A percentile compares a stretch with the other conserved stretches of the same genome.
phyloP scores from a whole-genome alignment of 92 coral and sea anemone genomes.

The Porites rus region DNA sequence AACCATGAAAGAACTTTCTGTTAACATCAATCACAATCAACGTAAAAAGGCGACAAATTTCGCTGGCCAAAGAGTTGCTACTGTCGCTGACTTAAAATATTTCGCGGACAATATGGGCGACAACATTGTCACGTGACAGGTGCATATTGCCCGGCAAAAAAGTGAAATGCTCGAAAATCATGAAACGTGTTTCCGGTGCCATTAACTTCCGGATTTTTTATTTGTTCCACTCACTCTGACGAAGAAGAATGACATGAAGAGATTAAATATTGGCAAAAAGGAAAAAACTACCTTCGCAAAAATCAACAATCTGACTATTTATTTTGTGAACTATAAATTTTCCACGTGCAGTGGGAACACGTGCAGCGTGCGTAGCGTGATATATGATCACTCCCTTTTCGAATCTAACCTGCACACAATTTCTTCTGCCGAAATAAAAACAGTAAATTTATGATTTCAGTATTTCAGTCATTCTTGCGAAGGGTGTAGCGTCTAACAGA shows the following conservation, averaged over 20 bases:
- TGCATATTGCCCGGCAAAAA: slow-evolving; percentile 82
- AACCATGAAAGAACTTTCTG: slow-evolving; percentile 61
- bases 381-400: too few relatives aligned
- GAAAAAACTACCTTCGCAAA: neutral
- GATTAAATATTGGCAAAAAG: neutral
- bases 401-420: too few relatives aligned
- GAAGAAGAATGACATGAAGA: neutral
- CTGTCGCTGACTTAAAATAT: slow-evolving; percentile 74
- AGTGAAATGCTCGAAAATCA: neutral
- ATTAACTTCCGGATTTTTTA: slow-evolving; percentile 16
- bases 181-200: slow-evolving; percentile 82
- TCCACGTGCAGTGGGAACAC: too few relatives aligned
- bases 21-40: slow-evolving; percentile 38
- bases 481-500: too few relatives aligned
- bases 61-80: slow-evolving; percentile 30
- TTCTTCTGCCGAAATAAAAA: neutral
- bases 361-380: too few relatives aligned
- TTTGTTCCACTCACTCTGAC: neutral
- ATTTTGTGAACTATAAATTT: neutral
- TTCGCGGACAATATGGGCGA: slow-evolving; percentile 91
- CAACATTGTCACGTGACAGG: slow-evolving; percentile 87
- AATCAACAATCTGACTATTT: neutral
- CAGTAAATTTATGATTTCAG: neutral
- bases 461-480: neutral
- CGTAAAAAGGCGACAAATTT: slow-evolving; percentile 45